Base-by-base conservation (phyloP, 2,797 vertebrate species). In the Kryptopterus vitreolus region DNA sequence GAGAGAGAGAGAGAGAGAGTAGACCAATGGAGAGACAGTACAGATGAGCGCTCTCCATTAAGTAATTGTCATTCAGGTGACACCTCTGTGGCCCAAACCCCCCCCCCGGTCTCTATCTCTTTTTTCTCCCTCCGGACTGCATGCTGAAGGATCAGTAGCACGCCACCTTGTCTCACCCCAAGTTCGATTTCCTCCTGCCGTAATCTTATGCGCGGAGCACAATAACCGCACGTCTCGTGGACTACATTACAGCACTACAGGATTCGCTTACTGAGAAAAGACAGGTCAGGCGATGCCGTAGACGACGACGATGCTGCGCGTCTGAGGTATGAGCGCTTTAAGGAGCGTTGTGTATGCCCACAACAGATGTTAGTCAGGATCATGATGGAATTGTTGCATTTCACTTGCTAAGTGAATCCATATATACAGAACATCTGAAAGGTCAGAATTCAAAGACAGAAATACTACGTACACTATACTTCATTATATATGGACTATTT, bases 21-120 rank as follows among this genome's bases (percentile, higher is more conserved):
- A 15, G 8, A 12, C 0, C 22, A 57, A n/a, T 15, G 5, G 26
- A 50, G 24, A 70, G 55, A 61, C 35, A 35, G 83, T 81, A 85
- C 80, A 84, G 76, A 88, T 86, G 82, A 88, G 80, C 81, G 85
- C 71, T 75, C 74, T 81, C 81, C 86, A 85, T 88, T 86, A 83
- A 72, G 86, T 59, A 22, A 63, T 79, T 89, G 85, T 85, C 76
- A 80, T 88, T 89, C 81, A 85, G n/a, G 61, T 75, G 77, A 63
- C 53, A 63, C 66, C 71, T 79, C 62, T 75, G 38, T 12, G 0
- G 58, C n/a, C n/a, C n/a, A n/a, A n/a, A n/a, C n/a, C n/a, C n/a
- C 53, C 69, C 77, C 46, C 53, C 69, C 65, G 46, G 33, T 81
- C 75, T 50, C 53, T 78, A 18, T 55, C 33, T 76, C 58, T 48